Base-by-base conservation (phyloP, 2,888 invertebrate genomes). In the Enoplolaimus lenunculus region DNA sequence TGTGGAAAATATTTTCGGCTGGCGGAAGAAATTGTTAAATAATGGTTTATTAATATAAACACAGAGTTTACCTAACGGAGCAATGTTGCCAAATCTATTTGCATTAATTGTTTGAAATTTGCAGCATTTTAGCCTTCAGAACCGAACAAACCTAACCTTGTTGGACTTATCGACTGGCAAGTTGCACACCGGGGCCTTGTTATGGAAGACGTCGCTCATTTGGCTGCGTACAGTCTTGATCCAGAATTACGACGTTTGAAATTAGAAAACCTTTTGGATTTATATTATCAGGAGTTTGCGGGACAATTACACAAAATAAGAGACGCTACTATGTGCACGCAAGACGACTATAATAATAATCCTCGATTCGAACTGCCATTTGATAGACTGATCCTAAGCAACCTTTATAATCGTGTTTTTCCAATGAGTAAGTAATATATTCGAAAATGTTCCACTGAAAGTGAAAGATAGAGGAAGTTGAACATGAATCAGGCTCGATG, bases 111-210 rank as follows among this genome's bases (percentile, higher is more conserved):
- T n/a, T n/a, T n/a, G n/a, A n/a, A n/a, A n/a, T n/a, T n/a, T n/a
- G n/a, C n/a, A n/a, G n/a, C n/a, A n/a, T n/a, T n/a, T n/a, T n/a
- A n/a, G n/a, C n/a, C n/a, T n/a, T n/a, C n/a, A n/a, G n/a, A n/a
- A n/a, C n/a, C 45, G 21, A 45, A 45, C 7, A 45, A 7, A 21
- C 21, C 45, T 21, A 21, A 62, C 16, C 31, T 62, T 26, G 29
- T 62, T 13, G 62, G 62, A 13, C 31, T 62, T 31, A 62, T 62
- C 31, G 62, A 62, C 28, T 62, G 62, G 62, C 62, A 62, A 62
- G 31, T 62, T 16, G 7, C 62, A 31, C 7, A 13, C 7, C 62
- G 62, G 7, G 62, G 62, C 7, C 62, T 29, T 29, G 62, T 62
- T 13, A 62, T 29, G 28, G n/a, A 3, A n/a, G 62, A 62, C 31